Base-by-base conservation (phyloP, 2,888 invertebrate genomes). In the Campaea margaritaria region DNA sequence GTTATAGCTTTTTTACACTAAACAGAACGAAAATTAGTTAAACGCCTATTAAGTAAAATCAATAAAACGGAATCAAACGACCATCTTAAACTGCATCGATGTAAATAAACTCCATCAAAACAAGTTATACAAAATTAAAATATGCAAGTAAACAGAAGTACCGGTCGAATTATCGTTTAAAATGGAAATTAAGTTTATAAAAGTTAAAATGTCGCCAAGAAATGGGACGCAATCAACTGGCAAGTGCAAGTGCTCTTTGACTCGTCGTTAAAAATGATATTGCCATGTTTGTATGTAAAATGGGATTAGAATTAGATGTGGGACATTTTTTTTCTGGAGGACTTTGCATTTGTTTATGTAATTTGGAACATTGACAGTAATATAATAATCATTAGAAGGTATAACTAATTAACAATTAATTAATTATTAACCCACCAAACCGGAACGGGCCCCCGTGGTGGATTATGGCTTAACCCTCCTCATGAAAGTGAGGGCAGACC, bases 211-310 rank as follows among this genome's bases (percentile, higher is more conserved):
- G 72, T 69, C 72, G 58, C 34, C 41, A 59, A 64, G 64, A 69
- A 70, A 74, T 61, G 67, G 63, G 66, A 63, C 42, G 74, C 70
- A 73, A 74, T 78, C 75, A 75, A 78, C 67, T 72, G 70, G 69
- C 67, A 66, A 75, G 58, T 69, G 71, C 58, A 73, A 74, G 70
- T 67, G 68, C 71, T 61, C 41, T 16, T 58, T 63, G 58, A 46
- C 48, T 41, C 47, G 41, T 43, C 45, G 48, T 55, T 53, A 55
- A 59, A 53, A 49, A 45, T 49, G 41, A 44, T 51, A 57, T 46
- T 36, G 34, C 51, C 51, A 58, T 46, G 27, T 21, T n/a, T 8
- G 31, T 1, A 21, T n/a, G n/a, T 49, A 49, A 49, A 56, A 50
- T 27, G 15, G 43, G 48, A 56, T 56, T n/a, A 0, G 16, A 16